Base-by-base conservation (phyloP, 1,140 invertebrate species). In the Ceratina calcarata region DNA sequence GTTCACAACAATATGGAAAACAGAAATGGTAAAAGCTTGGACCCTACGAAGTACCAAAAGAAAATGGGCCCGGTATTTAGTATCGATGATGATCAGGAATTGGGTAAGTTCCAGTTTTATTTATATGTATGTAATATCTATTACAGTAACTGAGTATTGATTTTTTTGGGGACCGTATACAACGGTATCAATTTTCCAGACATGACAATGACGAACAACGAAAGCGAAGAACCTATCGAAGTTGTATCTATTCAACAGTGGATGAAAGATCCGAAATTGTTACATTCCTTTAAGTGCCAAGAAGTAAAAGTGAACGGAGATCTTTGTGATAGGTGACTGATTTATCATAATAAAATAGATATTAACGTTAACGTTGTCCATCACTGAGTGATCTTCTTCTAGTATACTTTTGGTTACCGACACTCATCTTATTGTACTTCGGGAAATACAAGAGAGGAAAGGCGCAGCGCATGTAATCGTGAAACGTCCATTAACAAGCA, bases 11-110 rank as follows among this genome's bases (percentile, higher is more conserved):
- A 93, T 72, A 91, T 92, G 15, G 95, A 96, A 72, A 95, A 96
- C 85, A 98, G 98, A 93, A 96, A 98, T 15, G 96, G 96, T 67
- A 96, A 95, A 83, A 94, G 93, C 84, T 91, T 91, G 55, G 98
- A 99, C 87, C 95, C 95, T 86, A 95, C 96, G 81, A 97, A 97
- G 94, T 95, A 97, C 61, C 98, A 98, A 91, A 95, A 97, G 88
- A 98, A 98, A 91, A 96, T 97, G 76, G 96, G 96, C 0, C 97
- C 98, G 37, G 97, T 99, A 0, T 99, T 99, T 90, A 98, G 97
- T 90, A 98, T 99, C 87, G 97, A 98, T 87, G 98, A 99, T 90
- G 97, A 98, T 88, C 96, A 97, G 86, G 97, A 98, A 90, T 81
- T 86, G 60, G 91, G 91, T 91, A 80, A 57, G 78, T 78, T 53